A percentile compares a stretch with the other conserved stretches of the same genome.
These are phyloP conservation scores for Anser cygnoides DNA, from an alignment of 2,113 vertebrate genomes.

Conservation along the genomic window DNA sequence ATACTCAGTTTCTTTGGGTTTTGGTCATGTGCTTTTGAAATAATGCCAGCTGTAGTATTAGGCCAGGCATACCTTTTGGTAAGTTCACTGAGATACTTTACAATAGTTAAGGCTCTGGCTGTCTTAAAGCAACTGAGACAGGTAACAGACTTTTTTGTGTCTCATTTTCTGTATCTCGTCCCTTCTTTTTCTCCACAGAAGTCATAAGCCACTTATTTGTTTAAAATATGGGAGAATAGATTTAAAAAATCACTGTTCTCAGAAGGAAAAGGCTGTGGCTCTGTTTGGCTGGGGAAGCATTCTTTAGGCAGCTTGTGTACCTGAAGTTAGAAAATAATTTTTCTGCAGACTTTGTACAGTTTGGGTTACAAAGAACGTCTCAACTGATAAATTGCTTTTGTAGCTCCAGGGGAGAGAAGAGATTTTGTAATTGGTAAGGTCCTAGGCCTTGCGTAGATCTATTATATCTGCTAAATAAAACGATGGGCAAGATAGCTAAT, in stretches of 20 bases:
- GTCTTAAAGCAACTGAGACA: not conserved
- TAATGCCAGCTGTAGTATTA: not conserved
- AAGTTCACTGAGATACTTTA: not conserved
- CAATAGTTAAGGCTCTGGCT: not conserved
- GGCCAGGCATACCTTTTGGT: not conserved
- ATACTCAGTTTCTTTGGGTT: not conserved
- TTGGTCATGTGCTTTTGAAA: not conserved
- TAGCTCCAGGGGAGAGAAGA: not conserved
- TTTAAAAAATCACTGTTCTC: not conserved
- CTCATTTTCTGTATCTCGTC: not conserved
- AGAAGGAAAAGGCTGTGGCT: not conserved
- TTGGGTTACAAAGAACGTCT: not conserved
- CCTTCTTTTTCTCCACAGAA: not conserved
- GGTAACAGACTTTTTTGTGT: not conserved
- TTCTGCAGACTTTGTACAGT: not conserved
- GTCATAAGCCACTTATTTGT: not conserved
- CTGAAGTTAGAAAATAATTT: not conserved
- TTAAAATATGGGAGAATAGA: not conserved
- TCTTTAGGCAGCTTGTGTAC: not conserved
- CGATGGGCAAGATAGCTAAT: not conserved
- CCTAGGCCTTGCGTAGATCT: not conserved
- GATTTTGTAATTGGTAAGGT: not conserved
- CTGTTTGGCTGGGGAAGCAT: not conserved
- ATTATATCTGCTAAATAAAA: not conserved
- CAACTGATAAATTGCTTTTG: not conserved